Base-by-base conservation (phyloP, 2,888 invertebrate species). In the Trachelus troglodyta region DNA sequence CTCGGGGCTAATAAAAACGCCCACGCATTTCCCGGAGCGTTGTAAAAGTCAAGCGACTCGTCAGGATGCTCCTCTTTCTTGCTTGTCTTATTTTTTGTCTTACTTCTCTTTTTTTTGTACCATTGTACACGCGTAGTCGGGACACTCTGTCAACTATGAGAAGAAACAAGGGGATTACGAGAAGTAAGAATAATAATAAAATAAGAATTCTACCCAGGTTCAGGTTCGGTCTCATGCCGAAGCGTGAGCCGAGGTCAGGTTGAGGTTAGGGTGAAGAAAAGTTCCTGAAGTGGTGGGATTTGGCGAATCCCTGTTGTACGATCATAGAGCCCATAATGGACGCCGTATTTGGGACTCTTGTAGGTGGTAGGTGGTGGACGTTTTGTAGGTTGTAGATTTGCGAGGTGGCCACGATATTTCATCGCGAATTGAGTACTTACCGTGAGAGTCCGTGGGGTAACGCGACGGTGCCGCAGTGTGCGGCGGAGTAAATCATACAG, bases 391-490 rank as follows among this genome's bases (percentile, higher is more conserved):
- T 1, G 56, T 56, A 23, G 23, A 56, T 56, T 56, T 56, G 23
- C 56, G 56, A 56, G 23, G 81, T 85, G 84, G 85, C 79, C 81
- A 84, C 85, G 83, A 88, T 88, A 88, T 87, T 86, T 88, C 87
- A 88, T 88, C 84, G 85, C 86, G 87, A 88, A 88, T 88, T 85
- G 87, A 88, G 88, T 87, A 88, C 87, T 88, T 85, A 85, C 85
- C 83, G 83, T 83, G 86, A 81, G 86, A 86, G 85, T 84, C 86
- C 84, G 87, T 86, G 84, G 56, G 56, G 86, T 85, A 87, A 87
- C 87, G 84, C 84, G 82, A 84, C 87, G 84, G 81, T 30, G 75
- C 37, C 76, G 76, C 77, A 68, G 34, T 74, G 77, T 77, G 78
- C 80, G 79, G 82, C 80, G 83, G 84, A 88, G 87, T 89, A 90